Percentiles rank a stretch among this genome's conserved stretches.
These are phyloP conservation scores for Netelia melanura DNA, from an alignment of 2,888 invertebrate genomes.

Conservation along the genomic window DNA sequence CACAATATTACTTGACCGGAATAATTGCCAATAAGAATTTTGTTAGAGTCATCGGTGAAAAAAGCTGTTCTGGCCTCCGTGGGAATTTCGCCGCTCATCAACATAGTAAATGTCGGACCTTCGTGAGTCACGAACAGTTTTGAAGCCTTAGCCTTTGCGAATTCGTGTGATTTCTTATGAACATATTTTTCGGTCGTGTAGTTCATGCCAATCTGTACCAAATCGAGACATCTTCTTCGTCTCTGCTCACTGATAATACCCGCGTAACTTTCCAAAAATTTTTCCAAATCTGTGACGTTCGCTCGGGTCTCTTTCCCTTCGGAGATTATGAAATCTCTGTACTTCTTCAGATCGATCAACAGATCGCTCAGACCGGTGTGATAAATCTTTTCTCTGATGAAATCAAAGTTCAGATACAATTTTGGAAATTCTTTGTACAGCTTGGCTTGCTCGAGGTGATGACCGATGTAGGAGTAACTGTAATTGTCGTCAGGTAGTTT, in stretches of 20 bases:
- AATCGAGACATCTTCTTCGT: slow-evolving; percentile 86
- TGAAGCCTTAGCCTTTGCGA: slow-evolving; percentile 85
- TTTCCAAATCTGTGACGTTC: slow-evolving; percentile 86
- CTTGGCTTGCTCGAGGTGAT: slow-evolving; percentile 88
- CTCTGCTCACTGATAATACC: slow-evolving; percentile 88
- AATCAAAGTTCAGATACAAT: slow-evolving; percentile 89
- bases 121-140: slow-evolving; percentile 88
- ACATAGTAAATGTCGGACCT: slow-evolving; percentile 82
- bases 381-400: slow-evolving; percentile 90
- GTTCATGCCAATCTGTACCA: slow-evolving; percentile 90
- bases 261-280: slow-evolving; percentile 88
- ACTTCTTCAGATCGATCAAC: slow-evolving; percentile 88
- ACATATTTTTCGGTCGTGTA: slow-evolving; percentile 87
- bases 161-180: slow-evolving; percentile 86
- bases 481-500: slow-evolving; percentile 90
- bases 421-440: slow-evolving; percentile 86
- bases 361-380: slow-evolving; percentile 90
- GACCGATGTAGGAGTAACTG: slow-evolving; percentile 90
- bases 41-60: slow-evolving; percentile 84
- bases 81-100: slow-evolving; percentile 86
- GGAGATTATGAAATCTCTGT: slow-evolving; percentile 87
- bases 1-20: slow-evolving; percentile 86
- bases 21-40: slow-evolving; percentile 85
- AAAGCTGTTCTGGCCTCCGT: slow-evolving; percentile 86
- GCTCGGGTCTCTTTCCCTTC: slow-evolving; percentile 85